Base-by-base conservation (phyloP, 2,113 vertebrate genomes). In the Osmerus mordax region DNA sequence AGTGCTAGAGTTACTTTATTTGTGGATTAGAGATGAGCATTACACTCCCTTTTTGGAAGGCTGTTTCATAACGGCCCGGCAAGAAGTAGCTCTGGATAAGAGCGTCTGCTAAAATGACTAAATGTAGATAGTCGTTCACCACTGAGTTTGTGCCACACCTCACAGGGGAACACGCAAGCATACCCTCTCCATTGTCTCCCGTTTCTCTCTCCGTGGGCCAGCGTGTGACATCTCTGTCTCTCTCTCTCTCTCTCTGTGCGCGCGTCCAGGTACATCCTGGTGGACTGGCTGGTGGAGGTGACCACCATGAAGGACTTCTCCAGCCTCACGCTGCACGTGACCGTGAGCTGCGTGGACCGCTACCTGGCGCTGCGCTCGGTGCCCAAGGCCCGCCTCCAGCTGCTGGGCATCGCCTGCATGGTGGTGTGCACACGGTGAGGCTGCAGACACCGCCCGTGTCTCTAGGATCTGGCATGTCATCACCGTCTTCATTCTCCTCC, bases 291-390 rank as follows among this genome's bases (percentile, higher is more conserved):
- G 65, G 97, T 97, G 13, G 97, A 98, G 81, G 97, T 98, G 58
- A 94, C 96, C 74, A 99, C 97, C 16, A 98, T 98, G 96, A 99
- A 98, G 83, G 97, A 96, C 78, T 98, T 99, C 69, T 95, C 97
- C 2, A 98, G 97, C 85, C 89, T 95, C 2, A 95, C 94, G 28
- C 91, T 99, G 55, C 97, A 99, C 53, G 92, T 98, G 90, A 98
- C 97, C 0, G 94, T 99, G 65, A 90, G 91, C 0, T 96, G 96
- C 1, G 96, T 99, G 79, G 97, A 99, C 83, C 95, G 97, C 1
- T 99, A 97, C 78, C 80, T 99, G 82, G 88, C 90, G 52, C 86
- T 92, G 52, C 89, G 94, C 59, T 90, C 91, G 0, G 96, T 99
- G 4, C 91, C 96, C 11, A 94, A 97, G 53, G 91, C 92, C 66